Conservation (phyloP, 2,113 vertebrate genomes). For the Sinocyclocheilus anshuiensis region DNA sequence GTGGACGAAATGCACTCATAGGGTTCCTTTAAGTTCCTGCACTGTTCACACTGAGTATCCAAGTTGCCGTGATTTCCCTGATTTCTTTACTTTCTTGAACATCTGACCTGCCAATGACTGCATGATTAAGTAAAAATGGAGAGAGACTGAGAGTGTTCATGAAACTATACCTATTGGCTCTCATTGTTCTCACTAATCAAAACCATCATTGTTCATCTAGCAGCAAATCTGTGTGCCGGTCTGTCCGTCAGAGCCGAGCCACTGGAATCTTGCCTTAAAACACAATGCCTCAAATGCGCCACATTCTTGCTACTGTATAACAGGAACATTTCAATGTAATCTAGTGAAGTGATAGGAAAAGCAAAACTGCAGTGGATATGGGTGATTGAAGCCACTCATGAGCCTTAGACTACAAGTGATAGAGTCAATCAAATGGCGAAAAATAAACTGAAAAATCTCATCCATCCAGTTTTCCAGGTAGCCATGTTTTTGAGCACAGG, state of each 20-base stretch:
- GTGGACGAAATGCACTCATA: too few relatives aligned
- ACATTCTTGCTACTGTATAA: not conserved
- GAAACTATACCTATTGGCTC: not conserved
- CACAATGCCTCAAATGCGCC: conserved; percentile 48
- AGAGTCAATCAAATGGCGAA: conserved; percentile 27
- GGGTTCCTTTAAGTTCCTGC: not conserved
- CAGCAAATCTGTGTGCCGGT: conserved; percentile 51
- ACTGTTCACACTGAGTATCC: not conserved
- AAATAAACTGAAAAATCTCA: conserved; percentile 60
- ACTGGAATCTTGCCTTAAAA: conserved; percentile 53
- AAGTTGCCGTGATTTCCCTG: not conserved
- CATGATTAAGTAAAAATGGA: not conserved
- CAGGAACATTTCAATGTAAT: conserved; percentile 33
- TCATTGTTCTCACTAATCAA: not conserved
- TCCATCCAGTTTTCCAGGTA: conserved; percentile 45
- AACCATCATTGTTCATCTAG: conserved; percentile 27
- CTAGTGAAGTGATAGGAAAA: conserved; percentile 35
- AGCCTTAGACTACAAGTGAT: conserved; percentile 42
- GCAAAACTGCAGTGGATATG: conserved; percentile 47
- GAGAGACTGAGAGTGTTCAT: not conserved
- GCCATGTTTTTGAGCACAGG: conserved; percentile 27
- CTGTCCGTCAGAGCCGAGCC: not conserved
- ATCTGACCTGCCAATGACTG: not conserved
- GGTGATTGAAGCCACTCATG: not conserved
- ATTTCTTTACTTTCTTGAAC: not conserved